Percentiles rank a stretch among this genome's conserved stretches.
These are phyloP conservation scores for Timema podura DNA, from an alignment of 2,888 invertebrate species.

Conservation along the genomic window DNA sequence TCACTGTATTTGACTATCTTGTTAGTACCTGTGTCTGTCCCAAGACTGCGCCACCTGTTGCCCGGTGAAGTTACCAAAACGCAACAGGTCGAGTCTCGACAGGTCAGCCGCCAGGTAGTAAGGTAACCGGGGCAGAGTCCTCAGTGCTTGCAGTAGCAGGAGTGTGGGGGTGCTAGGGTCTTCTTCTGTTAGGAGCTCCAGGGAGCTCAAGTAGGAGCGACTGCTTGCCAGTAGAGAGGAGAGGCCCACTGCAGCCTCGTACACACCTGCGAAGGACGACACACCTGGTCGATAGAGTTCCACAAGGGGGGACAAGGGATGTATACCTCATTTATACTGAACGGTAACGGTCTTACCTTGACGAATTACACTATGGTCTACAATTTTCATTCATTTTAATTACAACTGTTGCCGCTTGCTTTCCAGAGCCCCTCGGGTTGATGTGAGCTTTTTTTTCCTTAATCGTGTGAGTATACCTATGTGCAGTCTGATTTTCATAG, in stretches of 20 bases:
- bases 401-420: no score
- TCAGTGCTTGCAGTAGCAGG: conserved; percentile 8
- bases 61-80: background rate
- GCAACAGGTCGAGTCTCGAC: conserved; percentile 17
- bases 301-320: no score
- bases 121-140: conserved; percentile 13
- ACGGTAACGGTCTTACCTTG: no score
- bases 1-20: no score
- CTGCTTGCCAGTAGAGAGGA: conserved; percentile 6
- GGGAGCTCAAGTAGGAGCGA: background rate
- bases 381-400: no score
- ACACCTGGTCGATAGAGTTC: no score
- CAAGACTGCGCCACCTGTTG: background rate
- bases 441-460: no score
- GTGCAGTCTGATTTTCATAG: no score
- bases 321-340: no score
- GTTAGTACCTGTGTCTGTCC: conserved; percentile 1
- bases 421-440: no score
- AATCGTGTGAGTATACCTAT: no score
- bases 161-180: background rate
- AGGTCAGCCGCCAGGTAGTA: conserved; percentile 21
- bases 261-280: background rate
- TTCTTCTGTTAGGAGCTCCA: conserved; percentile 5
- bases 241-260: conserved; percentile 12
- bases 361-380: no score